Conservation (phyloP, 2,797 vertebrate genomes). For the Gephyroberyx darwinii region DNA sequence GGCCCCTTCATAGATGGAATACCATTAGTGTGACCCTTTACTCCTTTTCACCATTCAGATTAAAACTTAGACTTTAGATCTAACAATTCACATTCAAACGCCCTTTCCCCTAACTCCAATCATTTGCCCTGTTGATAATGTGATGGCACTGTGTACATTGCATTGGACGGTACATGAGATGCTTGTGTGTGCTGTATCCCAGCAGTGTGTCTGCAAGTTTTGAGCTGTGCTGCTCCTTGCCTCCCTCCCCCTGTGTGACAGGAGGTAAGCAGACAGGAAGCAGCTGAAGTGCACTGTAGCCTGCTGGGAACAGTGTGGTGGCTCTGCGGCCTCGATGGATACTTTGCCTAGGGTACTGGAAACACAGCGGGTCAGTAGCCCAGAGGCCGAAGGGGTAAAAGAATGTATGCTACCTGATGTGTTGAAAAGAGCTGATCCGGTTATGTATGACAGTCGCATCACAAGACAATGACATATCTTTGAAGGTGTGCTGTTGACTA, state of each 20-base stretch:
- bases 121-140: constrained; percentile 31
- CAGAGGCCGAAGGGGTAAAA: constrained; percentile 14
- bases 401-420: constrained; percentile 20
- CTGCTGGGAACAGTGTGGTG: constrained; percentile 63
- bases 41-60: background rate
- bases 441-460: constrained; percentile 21
- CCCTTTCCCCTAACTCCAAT: constrained; percentile 5
- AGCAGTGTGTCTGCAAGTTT: constrained; percentile 45
- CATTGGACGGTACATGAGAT: constrained; percentile 31
- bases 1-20: constrained; percentile 53
- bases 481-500: constrained; percentile 13
- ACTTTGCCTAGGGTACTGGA: constrained; percentile 40
- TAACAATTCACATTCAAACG: constrained; percentile 11
- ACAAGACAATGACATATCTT: constrained; percentile 10
- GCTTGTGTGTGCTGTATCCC: constrained; percentile 23
- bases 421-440: constrained; percentile 23
- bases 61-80: background rate
- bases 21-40: constrained; percentile 15
- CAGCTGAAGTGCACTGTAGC: constrained; percentile 62
- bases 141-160: background rate
- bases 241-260: constrained; percentile 65
- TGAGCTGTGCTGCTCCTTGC: constrained; percentile 41
- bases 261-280: constrained; percentile 71
- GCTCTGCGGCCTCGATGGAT: constrained; percentile 55
- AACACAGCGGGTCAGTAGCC: constrained; percentile 47